These are phyloP conservation scores for Carassius carassius DNA, from an alignment of 2,113 vertebrate species.

Conservation along the genomic window DNA sequence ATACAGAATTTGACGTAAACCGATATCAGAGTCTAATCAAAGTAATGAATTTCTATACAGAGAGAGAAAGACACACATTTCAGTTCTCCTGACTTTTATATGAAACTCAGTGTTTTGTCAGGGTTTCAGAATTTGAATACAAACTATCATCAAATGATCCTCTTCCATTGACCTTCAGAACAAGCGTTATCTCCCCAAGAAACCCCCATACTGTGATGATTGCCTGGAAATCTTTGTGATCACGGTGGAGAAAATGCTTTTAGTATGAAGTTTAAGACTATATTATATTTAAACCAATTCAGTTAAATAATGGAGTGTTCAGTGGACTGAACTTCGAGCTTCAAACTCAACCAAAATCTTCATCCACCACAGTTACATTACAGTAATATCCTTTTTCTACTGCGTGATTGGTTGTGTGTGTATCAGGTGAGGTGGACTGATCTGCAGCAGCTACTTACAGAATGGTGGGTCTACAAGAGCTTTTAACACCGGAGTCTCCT, in stretches of 20 bases:
- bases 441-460: slow-evolving; percentile 70
- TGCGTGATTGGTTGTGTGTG: background rate
- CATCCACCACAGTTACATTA: background rate
- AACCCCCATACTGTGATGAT: slow-evolving; percentile 73
- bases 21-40: background rate
- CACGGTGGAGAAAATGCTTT: slow-evolving; percentile 68
- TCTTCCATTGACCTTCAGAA: slow-evolving; percentile 74
- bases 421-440: slow-evolving; percentile 59
- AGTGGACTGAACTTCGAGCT: background rate
- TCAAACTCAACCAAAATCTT: background rate
- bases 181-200: slow-evolving; percentile 77
- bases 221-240: slow-evolving; percentile 68
- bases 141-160: slow-evolving; percentile 76
- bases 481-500: slow-evolving; percentile 71
- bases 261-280: background rate
- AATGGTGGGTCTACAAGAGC: slow-evolving; percentile 57
- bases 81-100: slow-evolving; percentile 8
- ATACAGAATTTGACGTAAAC: background rate
- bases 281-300: background rate
- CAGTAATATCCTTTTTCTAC: background rate
- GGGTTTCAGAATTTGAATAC: slow-evolving; percentile 21
- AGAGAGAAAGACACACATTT: background rate
- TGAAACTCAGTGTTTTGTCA: slow-evolving; percentile 17
- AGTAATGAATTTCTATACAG: background rate
- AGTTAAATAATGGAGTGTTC: background rate